Conservation (phyloP, 2,888 invertebrate species). For the Nasonovia ribisnigri region DNA sequence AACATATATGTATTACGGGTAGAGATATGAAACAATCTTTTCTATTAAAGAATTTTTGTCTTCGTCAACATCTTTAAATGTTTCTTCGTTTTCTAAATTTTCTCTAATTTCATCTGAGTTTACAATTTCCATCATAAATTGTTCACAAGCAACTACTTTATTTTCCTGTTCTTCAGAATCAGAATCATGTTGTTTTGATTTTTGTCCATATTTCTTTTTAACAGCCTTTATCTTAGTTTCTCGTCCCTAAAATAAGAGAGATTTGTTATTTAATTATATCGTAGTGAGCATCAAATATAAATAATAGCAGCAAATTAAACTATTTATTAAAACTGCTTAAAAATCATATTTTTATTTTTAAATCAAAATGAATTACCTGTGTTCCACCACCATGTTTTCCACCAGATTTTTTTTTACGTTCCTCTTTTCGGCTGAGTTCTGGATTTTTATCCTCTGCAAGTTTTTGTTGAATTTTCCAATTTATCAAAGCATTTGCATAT, state of each 20-base stretch:
- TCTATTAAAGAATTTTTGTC: conserved; percentile 80
- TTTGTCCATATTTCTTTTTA: conserved; percentile 78
- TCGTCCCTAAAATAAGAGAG: conserved; percentile 74
- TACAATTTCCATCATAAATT: conserved; percentile 75
- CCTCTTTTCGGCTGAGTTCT: conserved; percentile 81
- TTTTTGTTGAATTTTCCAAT: conserved; percentile 74
- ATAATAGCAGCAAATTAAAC: background rate
- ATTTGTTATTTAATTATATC: background rate
- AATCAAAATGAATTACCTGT: conserved; percentile 72
- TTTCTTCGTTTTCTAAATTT: conserved; percentile 73
- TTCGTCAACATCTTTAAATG: conserved; percentile 77
- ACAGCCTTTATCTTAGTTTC: conserved; percentile 95
- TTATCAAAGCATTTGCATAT: conserved; percentile 71
- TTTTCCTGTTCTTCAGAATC: conserved; percentile 79
- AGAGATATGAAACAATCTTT: conserved; percentile 79
- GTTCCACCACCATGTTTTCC: conserved; percentile 93
- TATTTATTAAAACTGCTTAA: background rate
- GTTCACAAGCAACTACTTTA: conserved; percentile 71
- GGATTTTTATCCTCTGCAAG: conserved; percentile 66
- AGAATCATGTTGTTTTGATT: conserved; percentile 75
- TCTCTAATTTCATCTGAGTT: conserved; percentile 78
- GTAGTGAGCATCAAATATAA: background rate
- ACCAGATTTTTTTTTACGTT: conserved; percentile 86
- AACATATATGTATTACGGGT: conserved; percentile 73
- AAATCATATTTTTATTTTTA: background rate